Evolutionary conservation across 2,888 invertebrate species (phyloP).

Genomic region (Phytoseiulus persimilis): DNA sequence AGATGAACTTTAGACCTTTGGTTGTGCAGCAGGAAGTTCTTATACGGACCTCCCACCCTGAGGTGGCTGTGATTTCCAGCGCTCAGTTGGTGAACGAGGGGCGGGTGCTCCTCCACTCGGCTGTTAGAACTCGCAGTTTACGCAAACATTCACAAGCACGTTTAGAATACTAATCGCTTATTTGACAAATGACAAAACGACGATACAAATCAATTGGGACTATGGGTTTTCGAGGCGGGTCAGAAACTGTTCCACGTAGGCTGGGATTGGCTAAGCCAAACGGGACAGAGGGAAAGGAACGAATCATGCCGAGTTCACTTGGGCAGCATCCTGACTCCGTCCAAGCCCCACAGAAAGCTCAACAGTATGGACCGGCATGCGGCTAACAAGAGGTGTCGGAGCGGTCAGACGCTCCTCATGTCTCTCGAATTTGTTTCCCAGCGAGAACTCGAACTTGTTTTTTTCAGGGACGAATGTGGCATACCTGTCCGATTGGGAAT

Average conservation of each 20-base stretch:
- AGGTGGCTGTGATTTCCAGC: neutral
- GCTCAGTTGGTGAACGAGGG: slow-evolving; percentile 35
- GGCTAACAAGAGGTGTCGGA: no score
- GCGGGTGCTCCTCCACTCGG: slow-evolving; percentile 34
- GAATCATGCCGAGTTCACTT: neutral
- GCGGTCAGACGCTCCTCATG: no score
- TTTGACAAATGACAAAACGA: neutral
- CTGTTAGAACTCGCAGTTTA: slow-evolving; percentile 6
- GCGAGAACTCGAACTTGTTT: no score
- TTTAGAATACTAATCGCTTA: neutral
- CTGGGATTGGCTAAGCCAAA: neutral
- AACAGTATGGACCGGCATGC: neutral
- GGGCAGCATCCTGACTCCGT: neutral
- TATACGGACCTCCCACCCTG: slow-evolving; percentile 6
- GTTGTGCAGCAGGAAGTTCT: slow-evolving; percentile 32
- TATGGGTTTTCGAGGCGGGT: neutral
- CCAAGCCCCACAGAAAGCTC: no score
- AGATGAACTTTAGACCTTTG: slow-evolving; percentile 23
- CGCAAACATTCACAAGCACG: neutral
- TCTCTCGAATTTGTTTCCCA: no score
- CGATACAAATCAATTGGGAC: neutral
- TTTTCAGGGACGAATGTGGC: no score
- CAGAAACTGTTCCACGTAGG: neutral
- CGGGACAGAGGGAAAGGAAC: neutral
- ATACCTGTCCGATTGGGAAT: slow-evolving; percentile 36